A percentile compares a stretch with the other conserved stretches of the same genome.
These are phyloP conservation scores for Eutolmus rufibarbis DNA, from an alignment of 2,888 invertebrate genomes.

Conservation along the genomic window DNA sequence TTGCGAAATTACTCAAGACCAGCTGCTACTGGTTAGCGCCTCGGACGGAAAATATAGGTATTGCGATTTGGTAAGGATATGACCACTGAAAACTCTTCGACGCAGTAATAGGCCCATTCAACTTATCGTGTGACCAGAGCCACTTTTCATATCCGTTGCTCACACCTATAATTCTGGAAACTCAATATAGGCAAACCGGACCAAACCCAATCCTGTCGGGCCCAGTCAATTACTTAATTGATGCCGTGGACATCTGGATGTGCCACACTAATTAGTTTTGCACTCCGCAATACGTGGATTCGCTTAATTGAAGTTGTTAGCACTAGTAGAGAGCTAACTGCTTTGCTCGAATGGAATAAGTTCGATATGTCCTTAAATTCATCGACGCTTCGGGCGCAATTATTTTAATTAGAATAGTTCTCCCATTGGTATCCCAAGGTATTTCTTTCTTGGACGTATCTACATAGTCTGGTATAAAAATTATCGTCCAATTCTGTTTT, in stretches of 20 bases:
- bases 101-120: background rate
- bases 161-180: background rate
- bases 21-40: background rate
- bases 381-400: background rate
- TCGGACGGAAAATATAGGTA: background rate
- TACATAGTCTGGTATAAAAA: background rate
- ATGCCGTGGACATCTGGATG: background rate
- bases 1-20: background rate
- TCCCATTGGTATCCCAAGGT: background rate
- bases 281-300: background rate
- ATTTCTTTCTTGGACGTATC: background rate
- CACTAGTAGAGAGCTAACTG: background rate
- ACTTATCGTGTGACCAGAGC: background rate
- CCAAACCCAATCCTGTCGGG: conserved; percentile 10
- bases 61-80: background rate
- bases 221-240: conserved; percentile 21
- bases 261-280: background rate
- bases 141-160: background rate
- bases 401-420: background rate
- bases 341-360: background rate
- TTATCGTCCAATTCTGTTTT: background rate
- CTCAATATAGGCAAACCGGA: background rate
- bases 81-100: background rate
- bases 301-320: background rate
- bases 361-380: background rate